These are phyloP conservation scores for Amphibalanus amphitrite DNA, from an alignment of 1,140 invertebrate genomes.

Conservation along the genomic window DNA sequence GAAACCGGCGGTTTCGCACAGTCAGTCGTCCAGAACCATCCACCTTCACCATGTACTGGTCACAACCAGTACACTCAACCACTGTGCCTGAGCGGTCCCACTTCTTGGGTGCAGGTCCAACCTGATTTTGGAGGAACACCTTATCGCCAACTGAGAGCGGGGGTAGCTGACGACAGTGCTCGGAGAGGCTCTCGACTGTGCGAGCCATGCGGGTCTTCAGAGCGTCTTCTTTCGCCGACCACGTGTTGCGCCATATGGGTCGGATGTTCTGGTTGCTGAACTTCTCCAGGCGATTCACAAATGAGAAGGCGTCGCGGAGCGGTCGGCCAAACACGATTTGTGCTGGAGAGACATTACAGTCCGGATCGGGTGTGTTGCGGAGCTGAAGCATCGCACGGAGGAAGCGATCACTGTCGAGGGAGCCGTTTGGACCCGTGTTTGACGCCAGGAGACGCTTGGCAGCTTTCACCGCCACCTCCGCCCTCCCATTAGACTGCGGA, in stretches of 20 bases:
- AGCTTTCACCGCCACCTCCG: slow-evolving; percentile 2
- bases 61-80: background rate
- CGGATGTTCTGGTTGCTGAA: background rate
- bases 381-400: slow-evolving; percentile 1
- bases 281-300: background rate
- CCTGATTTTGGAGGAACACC: background rate
- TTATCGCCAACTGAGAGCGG: background rate
- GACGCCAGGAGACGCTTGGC: background rate
- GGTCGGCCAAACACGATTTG: no score
- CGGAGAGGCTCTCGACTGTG: background rate
- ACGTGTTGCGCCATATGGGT: background rate
- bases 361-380: slow-evolving; percentile 3
- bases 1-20: background rate
- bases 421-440: background rate
- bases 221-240: background rate
- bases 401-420: slow-evolving; percentile 6
- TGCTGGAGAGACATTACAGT: no score
- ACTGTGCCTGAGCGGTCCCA: background rate
- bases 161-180: background rate
- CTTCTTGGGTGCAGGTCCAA: background rate
- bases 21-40: background rate
- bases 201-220: background rate
- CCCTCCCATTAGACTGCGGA: slow-evolving; percentile 6
- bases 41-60: background rate
- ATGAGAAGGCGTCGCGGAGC: no score